Evolutionary conservation across 2,888 invertebrate species (phyloP).

Genomic region (Phragmatobia fuliginosa): DNA sequence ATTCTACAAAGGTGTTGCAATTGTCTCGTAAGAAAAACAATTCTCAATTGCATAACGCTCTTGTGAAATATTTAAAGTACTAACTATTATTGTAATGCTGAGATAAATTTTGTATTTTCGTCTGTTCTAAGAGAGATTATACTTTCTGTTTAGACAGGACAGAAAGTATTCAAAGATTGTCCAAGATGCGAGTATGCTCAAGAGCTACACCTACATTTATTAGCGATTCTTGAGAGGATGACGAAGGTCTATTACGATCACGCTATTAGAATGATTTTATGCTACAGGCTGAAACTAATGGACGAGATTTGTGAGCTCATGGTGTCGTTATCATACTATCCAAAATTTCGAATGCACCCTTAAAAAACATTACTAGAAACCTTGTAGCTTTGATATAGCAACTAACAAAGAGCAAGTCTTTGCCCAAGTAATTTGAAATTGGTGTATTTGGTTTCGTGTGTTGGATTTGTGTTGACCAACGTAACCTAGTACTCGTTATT

Average conservation of each 20-base stretch:
- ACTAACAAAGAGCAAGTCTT: background rate
- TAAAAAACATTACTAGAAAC: background rate
- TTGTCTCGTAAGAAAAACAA: background rate
- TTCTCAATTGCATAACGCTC: background rate
- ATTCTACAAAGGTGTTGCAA: slow-evolving; percentile 1
- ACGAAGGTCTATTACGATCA: background rate
- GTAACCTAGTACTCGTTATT: slow-evolving; percentile 8
- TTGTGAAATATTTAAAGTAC: background rate
- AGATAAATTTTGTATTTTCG: background rate
- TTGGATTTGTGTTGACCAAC: background rate
- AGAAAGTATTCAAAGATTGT: no score
- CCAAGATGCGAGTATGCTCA: no score
- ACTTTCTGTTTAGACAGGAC: no score
- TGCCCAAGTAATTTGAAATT: background rate
- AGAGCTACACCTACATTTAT: no score
- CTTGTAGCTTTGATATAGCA: background rate
- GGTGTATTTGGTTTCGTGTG: background rate
- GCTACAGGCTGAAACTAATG: background rate
- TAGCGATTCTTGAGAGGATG: background rate
- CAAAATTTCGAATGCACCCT: background rate
- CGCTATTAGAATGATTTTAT: background rate
- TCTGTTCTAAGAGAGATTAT: no score
- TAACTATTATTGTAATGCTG: background rate
- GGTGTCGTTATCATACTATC: background rate
- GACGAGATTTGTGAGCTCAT: background rate